Evolutionary conservation across 35 echinoderm and acorn worm genomes (phyloP).

Genomic region (Hemicentrotus pulcherrimus): DNA sequence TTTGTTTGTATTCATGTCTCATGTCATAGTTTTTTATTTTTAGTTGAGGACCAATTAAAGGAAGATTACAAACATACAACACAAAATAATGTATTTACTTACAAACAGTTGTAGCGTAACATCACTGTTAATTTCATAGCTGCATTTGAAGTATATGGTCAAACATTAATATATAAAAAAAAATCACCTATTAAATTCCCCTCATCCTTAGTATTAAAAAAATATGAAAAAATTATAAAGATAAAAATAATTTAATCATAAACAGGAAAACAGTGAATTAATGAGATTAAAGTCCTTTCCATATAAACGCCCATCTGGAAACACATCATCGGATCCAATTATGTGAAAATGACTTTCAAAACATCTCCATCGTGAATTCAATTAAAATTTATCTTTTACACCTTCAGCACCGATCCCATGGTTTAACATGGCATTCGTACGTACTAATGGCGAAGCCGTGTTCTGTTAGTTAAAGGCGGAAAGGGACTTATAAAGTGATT

Average conservation of each 20-base stretch:
- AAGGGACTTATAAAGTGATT: background rate
- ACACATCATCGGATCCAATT: background rate
- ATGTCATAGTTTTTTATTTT: no score
- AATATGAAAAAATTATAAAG: no score
- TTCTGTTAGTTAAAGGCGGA: background rate
- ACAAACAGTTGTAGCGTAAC: no score
- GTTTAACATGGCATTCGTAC: background rate
- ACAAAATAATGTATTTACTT: no score
- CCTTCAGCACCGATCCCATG: background rate
- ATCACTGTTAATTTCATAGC: no score
- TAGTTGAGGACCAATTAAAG: no score
- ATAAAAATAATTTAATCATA: background rate
- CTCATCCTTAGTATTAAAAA: background rate
- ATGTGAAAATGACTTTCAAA: background rate
- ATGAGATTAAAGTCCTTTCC: background rate
- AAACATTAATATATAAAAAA: background rate
- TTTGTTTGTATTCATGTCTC: no score
- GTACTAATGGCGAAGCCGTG: background rate
- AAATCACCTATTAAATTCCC: background rate
- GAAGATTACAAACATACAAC: no score
- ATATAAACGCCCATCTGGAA: slow-evolving; percentile 2
- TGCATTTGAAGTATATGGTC: no score
- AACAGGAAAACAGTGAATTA: slow-evolving; percentile 8
- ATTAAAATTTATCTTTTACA: background rate
- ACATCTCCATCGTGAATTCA: background rate